Percentiles rank a stretch among this genome's conserved stretches.
Evolutionary conservation across 2,888 invertebrate genomes (phyloP).

Genomic region (Agrypnus murinus): DNA sequence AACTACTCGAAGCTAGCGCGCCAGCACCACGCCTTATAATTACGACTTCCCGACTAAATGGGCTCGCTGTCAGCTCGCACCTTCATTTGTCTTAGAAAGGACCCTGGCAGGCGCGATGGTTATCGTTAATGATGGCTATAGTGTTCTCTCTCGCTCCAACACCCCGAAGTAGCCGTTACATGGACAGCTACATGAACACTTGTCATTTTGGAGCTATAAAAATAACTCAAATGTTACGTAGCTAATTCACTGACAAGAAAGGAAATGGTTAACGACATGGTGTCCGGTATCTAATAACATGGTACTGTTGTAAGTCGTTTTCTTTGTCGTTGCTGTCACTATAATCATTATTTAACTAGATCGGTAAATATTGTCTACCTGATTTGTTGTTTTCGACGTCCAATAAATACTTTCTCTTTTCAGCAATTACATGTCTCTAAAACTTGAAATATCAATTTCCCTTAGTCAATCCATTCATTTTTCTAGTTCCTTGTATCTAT

Average conservation of each 20-base stretch:
- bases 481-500: no score
- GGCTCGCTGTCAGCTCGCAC: constrained; percentile 72
- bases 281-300: constrained; percentile 51
- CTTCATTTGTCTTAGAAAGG: constrained; percentile 71
- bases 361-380: constrained; percentile 40
- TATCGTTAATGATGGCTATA: constrained; percentile 69
- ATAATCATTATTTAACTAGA: constrained; percentile 42
- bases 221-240: constrained; percentile 61
- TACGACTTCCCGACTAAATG: constrained; percentile 73
- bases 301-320: constrained; percentile 46
- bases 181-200: constrained; percentile 65
- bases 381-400: constrained; percentile 2
- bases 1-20: constrained; percentile 55
- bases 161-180: constrained; percentile 62
- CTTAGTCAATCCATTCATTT: no score
- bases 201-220: constrained; percentile 66
- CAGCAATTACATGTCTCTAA: no score
- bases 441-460: no score
- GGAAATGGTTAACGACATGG: constrained; percentile 52
- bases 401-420: no score
- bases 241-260: constrained; percentile 59
- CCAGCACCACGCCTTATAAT: constrained; percentile 71
- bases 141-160: constrained; percentile 60
- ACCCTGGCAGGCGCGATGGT: constrained; percentile 67
- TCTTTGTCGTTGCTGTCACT: constrained; percentile 45